Base-by-base conservation (phyloP, 2,888 invertebrate species). In the Ophraella communa region DNA sequence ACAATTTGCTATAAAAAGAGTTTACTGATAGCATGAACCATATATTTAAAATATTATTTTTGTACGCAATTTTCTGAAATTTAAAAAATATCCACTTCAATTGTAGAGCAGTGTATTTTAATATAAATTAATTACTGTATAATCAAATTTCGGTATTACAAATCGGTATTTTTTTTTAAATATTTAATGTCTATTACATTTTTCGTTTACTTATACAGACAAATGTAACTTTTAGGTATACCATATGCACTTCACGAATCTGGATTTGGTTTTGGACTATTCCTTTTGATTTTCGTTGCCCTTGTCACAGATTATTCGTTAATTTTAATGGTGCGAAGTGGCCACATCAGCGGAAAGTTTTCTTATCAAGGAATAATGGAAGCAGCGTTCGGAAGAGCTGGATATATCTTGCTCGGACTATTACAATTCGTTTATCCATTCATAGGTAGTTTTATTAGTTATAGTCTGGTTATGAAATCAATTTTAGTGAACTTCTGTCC, bases 391-490 rank as follows among this genome's bases (percentile, higher is more conserved):
- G 94, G 94, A 45, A 86, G 87, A 77, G 85, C 89, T 49, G 93
- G 94, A 14, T 94, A 91, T 81, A 88, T 91, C 76, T 82, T 93
- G 35, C 84, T 93, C 17, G 91, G 92, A 1, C 80, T 88, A 35
- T 83, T 93, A 65, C 94, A 94, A 80, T 93, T 93, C 77, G 85
- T 91, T 75, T 94, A 94, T 83, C 94, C 94, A 1, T 91, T 93
- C 77, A 88, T 93, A 76, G 93, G 93, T 92, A 84, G 4, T 20
- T n/a, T n/a, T n/a, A n/a, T n/a, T n/a, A n/a, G n/a, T n/a, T n/a
- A n/a, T n/a, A n/a, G n/a, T n/a, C n/a, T n/a, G n/a, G n/a, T n/a
- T n/a, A n/a, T n/a, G n/a, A n/a, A n/a, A n/a, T n/a, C n/a, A n/a
- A n/a, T n/a, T n/a, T n/a, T n/a, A n/a, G n/a, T n/a, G n/a, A n/a